A percentile compares a stretch with the other conserved stretches of the same genome.
phyloP scores from a whole-genome alignment of 2,888 invertebrate genomes.

The Chironomus riparius region DNA sequence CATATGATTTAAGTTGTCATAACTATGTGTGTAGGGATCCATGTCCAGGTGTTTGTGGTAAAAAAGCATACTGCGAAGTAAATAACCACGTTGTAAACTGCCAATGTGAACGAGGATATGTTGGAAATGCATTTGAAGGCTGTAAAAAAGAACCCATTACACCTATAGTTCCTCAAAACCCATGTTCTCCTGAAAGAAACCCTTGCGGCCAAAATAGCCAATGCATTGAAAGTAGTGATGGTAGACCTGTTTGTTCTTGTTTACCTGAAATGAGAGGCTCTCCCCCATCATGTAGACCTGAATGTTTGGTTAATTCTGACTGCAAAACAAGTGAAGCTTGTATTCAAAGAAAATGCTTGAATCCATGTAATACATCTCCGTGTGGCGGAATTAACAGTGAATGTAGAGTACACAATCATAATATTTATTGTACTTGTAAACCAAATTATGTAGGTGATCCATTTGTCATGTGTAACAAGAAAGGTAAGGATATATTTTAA shows the following conservation, averaged over 20 bases:
- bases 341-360: slow-evolving; percentile 64
- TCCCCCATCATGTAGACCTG: slow-evolving; percentile 67
- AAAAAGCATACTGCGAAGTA: slow-evolving; percentile 72
- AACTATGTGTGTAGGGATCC: slow-evolving; percentile 80
- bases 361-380: slow-evolving; percentile 63
- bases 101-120: slow-evolving; percentile 63
- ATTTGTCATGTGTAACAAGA: slow-evolving; percentile 54
- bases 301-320: slow-evolving; percentile 70
- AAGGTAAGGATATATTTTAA: slow-evolving; percentile 35
- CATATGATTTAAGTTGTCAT: slow-evolving; percentile 65
- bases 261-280: slow-evolving; percentile 61
- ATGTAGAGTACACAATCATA: slow-evolving; percentile 71
- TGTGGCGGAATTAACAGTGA: slow-evolving; percentile 62
- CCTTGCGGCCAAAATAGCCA: slow-evolving; percentile 72
- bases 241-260: slow-evolving; percentile 69
- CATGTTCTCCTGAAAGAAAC: slow-evolving; percentile 55
- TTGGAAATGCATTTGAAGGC: slow-evolving; percentile 75
- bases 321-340: slow-evolving; percentile 67
- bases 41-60: slow-evolving; percentile 73
- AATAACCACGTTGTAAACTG: slow-evolving; percentile 77
- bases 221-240: slow-evolving; percentile 55
- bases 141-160: slow-evolving; percentile 49
- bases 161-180: slow-evolving; percentile 43
- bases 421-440: slow-evolving; percentile 68
- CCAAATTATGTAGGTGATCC: slow-evolving; percentile 65